phyloP scores from a whole-genome alignment of 2,888 invertebrate species.

The Ferrisia virgata region DNA sequence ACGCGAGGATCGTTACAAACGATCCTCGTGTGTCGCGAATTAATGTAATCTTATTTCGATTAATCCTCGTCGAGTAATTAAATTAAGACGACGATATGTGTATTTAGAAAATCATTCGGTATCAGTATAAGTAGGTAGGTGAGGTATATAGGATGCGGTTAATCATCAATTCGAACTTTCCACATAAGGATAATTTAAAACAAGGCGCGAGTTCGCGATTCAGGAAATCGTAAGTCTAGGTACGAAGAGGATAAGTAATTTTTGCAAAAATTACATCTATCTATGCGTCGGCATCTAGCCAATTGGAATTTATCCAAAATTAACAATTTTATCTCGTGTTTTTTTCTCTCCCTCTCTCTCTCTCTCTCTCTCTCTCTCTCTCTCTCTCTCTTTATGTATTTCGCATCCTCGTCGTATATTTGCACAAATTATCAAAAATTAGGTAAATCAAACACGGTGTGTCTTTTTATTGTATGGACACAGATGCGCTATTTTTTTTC shows the following conservation, averaged over 20 bases:
- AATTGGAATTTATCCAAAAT: conserved; percentile 9
- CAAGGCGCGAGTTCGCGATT: not conserved
- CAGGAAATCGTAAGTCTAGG: not conserved
- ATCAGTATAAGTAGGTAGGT: no score
- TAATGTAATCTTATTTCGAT: no score
- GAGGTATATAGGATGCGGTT: no score
- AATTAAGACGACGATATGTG: no score
- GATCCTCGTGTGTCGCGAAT: no score
- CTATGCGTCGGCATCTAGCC: not conserved
- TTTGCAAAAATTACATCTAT: not conserved
- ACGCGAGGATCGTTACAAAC: no score
- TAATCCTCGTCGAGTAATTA: no score
- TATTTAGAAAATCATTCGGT: no score
- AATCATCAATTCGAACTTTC: not conserved
- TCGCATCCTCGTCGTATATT: not conserved
- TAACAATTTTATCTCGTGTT: not conserved
- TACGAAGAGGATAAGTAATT: not conserved
- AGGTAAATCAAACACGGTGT: not conserved
- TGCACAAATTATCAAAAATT: not conserved
- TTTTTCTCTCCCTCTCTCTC: not conserved
- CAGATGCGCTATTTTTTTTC: not conserved
- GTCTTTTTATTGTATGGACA: not conserved
- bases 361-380: no score
- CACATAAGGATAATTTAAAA: not conserved
- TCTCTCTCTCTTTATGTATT: no score